Conservation (phyloP, 2,797 vertebrate genomes). For the Micropoecilia bifurca region DNA sequence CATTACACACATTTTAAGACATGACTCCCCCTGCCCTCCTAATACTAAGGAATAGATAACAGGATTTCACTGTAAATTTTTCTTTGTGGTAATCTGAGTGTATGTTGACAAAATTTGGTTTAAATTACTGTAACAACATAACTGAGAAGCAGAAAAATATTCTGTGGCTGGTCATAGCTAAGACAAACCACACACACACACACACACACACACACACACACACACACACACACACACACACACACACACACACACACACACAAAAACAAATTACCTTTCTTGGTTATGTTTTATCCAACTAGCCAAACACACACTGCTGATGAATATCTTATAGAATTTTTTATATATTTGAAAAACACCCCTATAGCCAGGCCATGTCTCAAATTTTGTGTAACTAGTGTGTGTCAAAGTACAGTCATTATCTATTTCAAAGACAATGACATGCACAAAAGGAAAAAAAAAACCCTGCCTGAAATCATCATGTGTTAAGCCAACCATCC, state of each 20-base stretch:
- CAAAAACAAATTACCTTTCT: too few species aligned
- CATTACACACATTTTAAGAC: too few species aligned
- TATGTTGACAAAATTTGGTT: not conserved
- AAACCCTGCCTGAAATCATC: slow-evolving; percentile 4
- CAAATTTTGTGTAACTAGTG: not conserved
- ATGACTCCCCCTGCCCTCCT: too few species aligned
- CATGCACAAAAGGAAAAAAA: not conserved
- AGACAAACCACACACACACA: not conserved
- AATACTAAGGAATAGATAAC: too few species aligned
- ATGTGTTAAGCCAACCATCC: slow-evolving; percentile 7
- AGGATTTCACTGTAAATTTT: not conserved
- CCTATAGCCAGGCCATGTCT: not conserved
- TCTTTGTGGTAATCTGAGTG: not conserved
- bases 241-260: too few species aligned
- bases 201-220: too few species aligned
- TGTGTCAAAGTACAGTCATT: not conserved
- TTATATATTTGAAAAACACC: not conserved
- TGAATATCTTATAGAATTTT: not conserved
- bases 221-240: too few species aligned
- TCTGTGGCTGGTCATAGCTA: not conserved
- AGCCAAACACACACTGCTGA: not conserved
- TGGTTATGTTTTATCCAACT: not conserved
- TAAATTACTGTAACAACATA: not conserved
- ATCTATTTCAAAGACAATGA: slow-evolving; percentile 2
- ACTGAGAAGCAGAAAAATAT: not conserved